Evolutionary conservation across 2,888 invertebrate genomes (phyloP).

Genomic region (Nomada ferruginata): DNA sequence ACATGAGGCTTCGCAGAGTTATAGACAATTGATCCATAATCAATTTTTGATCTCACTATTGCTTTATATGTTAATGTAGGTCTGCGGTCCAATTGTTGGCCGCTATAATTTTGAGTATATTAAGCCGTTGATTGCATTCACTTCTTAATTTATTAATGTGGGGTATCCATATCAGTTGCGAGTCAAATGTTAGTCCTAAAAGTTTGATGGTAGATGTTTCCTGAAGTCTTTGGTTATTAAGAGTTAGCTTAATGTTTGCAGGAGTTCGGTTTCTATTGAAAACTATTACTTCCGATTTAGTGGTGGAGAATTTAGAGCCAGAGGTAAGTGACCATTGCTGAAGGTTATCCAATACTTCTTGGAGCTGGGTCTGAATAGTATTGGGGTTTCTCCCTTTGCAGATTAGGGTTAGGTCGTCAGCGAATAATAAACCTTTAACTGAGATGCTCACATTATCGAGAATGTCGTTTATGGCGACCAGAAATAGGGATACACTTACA

Average conservation of each 20-base stretch:
- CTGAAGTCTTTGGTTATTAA: neutral
- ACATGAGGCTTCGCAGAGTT: neutral
- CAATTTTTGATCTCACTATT: constrained; percentile 7
- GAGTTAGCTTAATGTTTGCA: neutral
- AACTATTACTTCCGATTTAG: constrained; percentile 8
- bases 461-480: constrained; percentile 27
- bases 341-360: constrained; percentile 12
- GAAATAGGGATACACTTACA: constrained; percentile 6
- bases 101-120: too few species aligned
- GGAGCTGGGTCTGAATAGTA: neutral
- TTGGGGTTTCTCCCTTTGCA: neutral
- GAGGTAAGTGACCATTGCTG: neutral
- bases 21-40: constrained; percentile 4
- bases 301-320: constrained; percentile 18
- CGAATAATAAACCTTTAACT: constrained; percentile 6
- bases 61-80: neutral
- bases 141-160: too few species aligned
- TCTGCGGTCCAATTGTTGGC: constrained; percentile 3
- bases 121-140: too few species aligned
- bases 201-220: constrained; percentile 7
- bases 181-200: neutral
- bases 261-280: neutral
- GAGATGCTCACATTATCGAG: neutral
- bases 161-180: neutral
- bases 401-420: constrained; percentile 18